phyloP scores from a whole-genome alignment of 2,113 vertebrate genomes.

The Neolamprologus sp. region DNA sequence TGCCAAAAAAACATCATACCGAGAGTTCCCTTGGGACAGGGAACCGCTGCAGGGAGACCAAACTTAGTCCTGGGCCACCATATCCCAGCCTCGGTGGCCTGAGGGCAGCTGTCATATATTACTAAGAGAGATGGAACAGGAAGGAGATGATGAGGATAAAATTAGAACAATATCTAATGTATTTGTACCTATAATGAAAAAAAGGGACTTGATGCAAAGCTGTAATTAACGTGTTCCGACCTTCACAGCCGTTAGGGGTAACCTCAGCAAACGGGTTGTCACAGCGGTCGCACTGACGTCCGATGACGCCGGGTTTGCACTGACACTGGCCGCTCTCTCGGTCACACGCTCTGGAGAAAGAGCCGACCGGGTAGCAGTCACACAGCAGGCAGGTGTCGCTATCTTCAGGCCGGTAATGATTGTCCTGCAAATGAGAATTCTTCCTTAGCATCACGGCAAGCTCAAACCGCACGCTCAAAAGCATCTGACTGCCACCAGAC shows the following conservation, averaged over 20 bases:
- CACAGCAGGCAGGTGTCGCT: conserved; percentile 81
- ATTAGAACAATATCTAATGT: background rate
- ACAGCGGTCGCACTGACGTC: conserved; percentile 89
- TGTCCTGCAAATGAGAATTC: conserved; percentile 73
- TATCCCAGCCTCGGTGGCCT: conserved; percentile 85
- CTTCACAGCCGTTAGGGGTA: conserved; percentile 87
- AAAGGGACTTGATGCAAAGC: background rate
- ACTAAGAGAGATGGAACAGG: conserved; percentile 65
- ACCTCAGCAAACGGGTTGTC: conserved; percentile 98
- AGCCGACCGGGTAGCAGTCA: conserved; percentile 89
- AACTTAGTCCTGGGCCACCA: conserved; percentile 98
- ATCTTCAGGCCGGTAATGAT: conserved; percentile 78
- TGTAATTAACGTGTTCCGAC: conserved; percentile 54
- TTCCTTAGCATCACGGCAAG: background rate
- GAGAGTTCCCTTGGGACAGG: conserved; percentile 86
- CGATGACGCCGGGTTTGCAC: conserved; percentile 91
- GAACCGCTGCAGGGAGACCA: conserved; percentile 85
- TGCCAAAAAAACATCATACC: conserved; percentile 69
- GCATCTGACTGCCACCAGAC: background rate
- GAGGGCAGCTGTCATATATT: conserved; percentile 95
- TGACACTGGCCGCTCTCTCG: conserved; percentile 82
- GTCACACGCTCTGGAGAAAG: conserved; percentile 85
- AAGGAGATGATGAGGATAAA: background rate
- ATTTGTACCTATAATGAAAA: background rate
- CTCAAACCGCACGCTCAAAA: background rate